Base-by-base conservation (phyloP, 2,888 invertebrate genomes). In the Lepidocyrtoides sp. region DNA sequence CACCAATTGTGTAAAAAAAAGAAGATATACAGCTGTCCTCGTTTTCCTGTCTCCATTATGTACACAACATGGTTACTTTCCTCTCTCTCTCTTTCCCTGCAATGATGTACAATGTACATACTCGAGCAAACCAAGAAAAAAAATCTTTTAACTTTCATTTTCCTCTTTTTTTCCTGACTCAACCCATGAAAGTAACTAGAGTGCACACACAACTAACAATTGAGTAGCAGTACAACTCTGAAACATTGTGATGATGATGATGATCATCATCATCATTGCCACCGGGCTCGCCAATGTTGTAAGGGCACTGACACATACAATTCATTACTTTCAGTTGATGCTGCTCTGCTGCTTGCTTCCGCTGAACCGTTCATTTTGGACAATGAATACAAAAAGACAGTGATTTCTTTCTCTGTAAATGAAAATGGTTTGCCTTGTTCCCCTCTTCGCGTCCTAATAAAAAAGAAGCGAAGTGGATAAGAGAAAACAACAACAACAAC, bases 241-340 rank as follows among this genome's bases (percentile, higher is more conserved):
- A 20, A 20, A 1, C 57, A 17, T 57, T 20, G 17, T 17, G 17
- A 57, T 2, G 17, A 57, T 12, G 57, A 17, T 20, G 57, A 57
- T n/a, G n/a, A n/a, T 57, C 32, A 66, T 66, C 66, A 57, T 60
- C 12, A 60, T 23, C 60, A 63, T 29, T 29, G 54, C 26, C 77
- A 29, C 8, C 32, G 54, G 20, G 26, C 7, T 32, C 8, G 17
- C 48, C 51, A 79, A 81, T n/a, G n/a, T n/a, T 26, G 26, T 14
- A 69, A 48, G 84, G 48, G 72, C 72, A 77, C 36, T 86, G 86
- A 86, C 86, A 72, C 66, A 44, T 44, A 86, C 75, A 86, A 86
- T 77, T 86, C 86, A 86, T 86, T 86, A 86, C 86, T 86, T 86
- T 86, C 86, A 57, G 86, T 60, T 86, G 57, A 86, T 86, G 60